phyloP scores from a whole-genome alignment of 2,888 invertebrate species.

The Xylota segnis region DNA sequence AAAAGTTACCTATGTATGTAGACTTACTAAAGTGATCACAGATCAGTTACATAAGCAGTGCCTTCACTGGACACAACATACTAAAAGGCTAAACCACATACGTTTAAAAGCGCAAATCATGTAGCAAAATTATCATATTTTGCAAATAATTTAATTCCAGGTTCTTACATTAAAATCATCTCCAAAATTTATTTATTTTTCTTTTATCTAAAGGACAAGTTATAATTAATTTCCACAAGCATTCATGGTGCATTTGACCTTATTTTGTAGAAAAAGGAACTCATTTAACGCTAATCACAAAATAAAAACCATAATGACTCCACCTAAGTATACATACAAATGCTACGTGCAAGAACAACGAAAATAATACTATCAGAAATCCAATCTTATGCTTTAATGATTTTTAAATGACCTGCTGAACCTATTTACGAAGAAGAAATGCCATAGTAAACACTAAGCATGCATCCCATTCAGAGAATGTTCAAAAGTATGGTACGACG shows the following conservation, averaged over 20 bases:
- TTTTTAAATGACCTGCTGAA: slow-evolving; percentile 34
- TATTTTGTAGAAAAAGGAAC: background rate
- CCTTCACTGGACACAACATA: no score
- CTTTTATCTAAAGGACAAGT: background rate
- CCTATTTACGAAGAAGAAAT: slow-evolving; percentile 22
- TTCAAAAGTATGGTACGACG: background rate
- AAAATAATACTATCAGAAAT: slow-evolving; percentile 2
- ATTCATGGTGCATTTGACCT: background rate
- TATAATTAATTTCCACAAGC: background rate
- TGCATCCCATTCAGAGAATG: slow-evolving; percentile 8
- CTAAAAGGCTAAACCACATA: no score
- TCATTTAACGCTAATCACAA: slow-evolving; percentile 9
- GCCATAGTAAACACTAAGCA: slow-evolving; percentile 7
- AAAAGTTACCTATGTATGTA: no score
- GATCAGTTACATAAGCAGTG: no score
- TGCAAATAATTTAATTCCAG: no score
- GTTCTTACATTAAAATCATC: background rate
- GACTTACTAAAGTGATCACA: no score
- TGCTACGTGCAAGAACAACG: slow-evolving; percentile 15
- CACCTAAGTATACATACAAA: slow-evolving; percentile 21
- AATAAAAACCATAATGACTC: slow-evolving; percentile 3
- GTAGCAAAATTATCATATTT: no score
- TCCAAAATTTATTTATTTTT: background rate
- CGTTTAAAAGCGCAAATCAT: no score
- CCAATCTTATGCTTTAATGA: slow-evolving; percentile 16